phyloP scores from a whole-genome alignment of 2,113 vertebrate genomes.

The Campylorhamphus procurvoides region DNA sequence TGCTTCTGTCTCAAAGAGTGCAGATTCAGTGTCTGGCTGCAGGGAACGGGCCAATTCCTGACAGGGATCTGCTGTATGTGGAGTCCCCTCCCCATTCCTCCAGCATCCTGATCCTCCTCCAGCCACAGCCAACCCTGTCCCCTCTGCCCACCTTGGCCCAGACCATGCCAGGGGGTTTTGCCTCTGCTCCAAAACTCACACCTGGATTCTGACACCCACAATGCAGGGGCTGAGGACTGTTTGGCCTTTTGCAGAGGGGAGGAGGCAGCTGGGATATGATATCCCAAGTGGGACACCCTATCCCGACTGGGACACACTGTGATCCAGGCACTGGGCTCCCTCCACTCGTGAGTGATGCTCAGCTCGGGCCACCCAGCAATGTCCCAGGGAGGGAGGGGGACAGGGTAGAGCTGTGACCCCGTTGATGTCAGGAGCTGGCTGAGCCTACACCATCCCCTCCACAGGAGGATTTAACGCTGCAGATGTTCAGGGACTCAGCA shows the following conservation, averaged over 20 bases:
- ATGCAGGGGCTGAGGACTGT: rapidly evolving
- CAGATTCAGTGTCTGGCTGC: rapidly evolving
- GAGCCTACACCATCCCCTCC: neutral
- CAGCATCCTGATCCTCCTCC: neutral
- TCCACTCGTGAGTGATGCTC: rapidly evolving
- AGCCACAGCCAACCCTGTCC: neutral
- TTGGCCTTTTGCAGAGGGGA: neutral
- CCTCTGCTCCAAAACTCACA: neutral
- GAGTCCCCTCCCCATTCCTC: neutral
- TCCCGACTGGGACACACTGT: neutral
- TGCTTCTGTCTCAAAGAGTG: neutral
- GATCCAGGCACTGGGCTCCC: rapidly evolving
- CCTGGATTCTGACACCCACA: neutral
- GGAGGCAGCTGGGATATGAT: neutral
- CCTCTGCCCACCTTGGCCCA: neutral
- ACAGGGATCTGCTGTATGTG: neutral
- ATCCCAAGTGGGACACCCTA: neutral
- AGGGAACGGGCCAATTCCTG: neutral
- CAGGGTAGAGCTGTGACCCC: neutral
- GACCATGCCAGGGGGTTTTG: neutral
- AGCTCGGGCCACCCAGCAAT: neutral
- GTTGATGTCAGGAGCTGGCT: rapidly evolving
- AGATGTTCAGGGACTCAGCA: neutral
- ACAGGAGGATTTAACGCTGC: rapidly evolving
- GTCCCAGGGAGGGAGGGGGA: neutral